Evolutionary conservation across 2,113 vertebrate species (phyloP), one percentile per base, ranked within the genome.

Genomic region (Protobothrops mucrosquamatus): DNA sequence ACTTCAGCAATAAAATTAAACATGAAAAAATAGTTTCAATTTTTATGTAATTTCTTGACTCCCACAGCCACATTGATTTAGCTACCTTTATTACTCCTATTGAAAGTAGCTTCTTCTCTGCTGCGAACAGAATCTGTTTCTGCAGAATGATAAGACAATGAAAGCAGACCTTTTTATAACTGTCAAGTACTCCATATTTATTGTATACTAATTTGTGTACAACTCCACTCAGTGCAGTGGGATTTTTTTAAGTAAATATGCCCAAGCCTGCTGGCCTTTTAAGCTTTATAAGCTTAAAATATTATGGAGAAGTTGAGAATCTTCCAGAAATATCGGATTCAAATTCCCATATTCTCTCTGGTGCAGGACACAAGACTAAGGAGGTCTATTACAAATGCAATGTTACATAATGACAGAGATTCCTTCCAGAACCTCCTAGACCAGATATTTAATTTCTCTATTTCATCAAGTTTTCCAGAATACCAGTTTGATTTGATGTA

Each of bases 1-100:
- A 56, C 20, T 85, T 46, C 22, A 74, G 20, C 92, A 93, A 92
- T 6, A 89, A 81, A 85, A 52, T 88, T 54, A 94, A 89, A n/a
- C 6, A 2, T 0, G 48, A 48, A 56, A 61, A 89, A 4, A 56
- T 61, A 34, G 23, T 89, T 89, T 89, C 39, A 48, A 46, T 46
- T 64, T 89, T 61, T 1, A 89, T 48, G 29, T 61, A 85, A 46
- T 34, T 92, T 90, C 88, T 59, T 18, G 0, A 14, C 52, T 46
- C 26, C 26, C 24, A 10, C 20, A 52, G 24, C n/a, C 26, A 54
- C 14, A 11, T 29, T n/a, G 46, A 20, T 18, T 52, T 61, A n/a
- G 26, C 10, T 18, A 54, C 26, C 26, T 43, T 56, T 4, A 0
- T 0, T 18, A 26, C 52, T 22, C 29, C 7, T 15, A 55, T 9